A percentile compares a stretch with the other conserved stretches of the same genome.
These are phyloP conservation scores for Peromyscus aztecus DNA, from an alignment of 2,797 vertebrate species.

Conservation along the genomic window DNA sequence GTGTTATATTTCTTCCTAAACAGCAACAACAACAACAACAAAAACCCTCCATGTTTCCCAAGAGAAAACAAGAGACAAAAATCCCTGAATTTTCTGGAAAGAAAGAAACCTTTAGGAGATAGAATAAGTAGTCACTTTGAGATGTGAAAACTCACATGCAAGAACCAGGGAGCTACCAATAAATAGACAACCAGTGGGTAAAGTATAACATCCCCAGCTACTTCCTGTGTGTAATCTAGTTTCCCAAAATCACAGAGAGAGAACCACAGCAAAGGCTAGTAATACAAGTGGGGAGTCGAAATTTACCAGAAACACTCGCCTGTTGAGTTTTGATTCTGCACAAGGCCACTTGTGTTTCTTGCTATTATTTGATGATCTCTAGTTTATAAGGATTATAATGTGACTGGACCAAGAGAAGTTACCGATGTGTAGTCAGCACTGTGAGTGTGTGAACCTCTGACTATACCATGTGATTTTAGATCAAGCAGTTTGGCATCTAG, in stretches of 20 bases:
- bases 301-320: slow-evolving; percentile 3
- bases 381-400: neutral
- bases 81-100: neutral
- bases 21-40: too few species aligned
- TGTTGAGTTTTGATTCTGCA: neutral
- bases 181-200: neutral
- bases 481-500: neutral
- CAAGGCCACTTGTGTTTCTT: neutral
- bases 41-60: neutral
- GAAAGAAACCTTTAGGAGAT: slow-evolving; percentile 16
- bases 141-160: neutral
- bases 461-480: neutral
- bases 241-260: neutral
- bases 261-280: neutral
- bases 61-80: neutral
- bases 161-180: neutral
- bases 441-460: neutral
- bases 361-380: neutral
- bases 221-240: neutral
- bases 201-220: neutral
- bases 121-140: neutral
- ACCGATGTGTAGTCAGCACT: neutral
- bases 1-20: neutral
- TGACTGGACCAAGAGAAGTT: neutral
- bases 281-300: neutral